Evolutionary conservation across 2,113 vertebrate genomes (phyloP).

Genomic region (Melanostigma gelatinosum): DNA sequence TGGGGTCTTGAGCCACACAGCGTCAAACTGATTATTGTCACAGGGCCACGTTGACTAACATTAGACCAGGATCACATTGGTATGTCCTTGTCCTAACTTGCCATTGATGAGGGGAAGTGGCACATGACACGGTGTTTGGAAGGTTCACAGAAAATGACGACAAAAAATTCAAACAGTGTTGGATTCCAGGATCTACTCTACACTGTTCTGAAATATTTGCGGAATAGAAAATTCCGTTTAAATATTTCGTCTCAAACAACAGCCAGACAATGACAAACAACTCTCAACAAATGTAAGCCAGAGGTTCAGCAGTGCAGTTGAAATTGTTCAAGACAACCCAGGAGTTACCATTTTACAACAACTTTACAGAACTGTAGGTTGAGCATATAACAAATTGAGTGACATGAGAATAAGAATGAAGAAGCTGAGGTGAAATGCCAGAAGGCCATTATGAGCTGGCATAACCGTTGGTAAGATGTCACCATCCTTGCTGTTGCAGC

Average conservation of each 20-base stretch:
- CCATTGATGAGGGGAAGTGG: slow-evolving; percentile 33
- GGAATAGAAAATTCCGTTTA: slow-evolving; percentile 8
- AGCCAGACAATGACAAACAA: slow-evolving; percentile 21
- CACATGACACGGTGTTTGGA: slow-evolving; percentile 38
- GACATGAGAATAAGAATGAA: not conserved
- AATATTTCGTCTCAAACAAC: slow-evolving; percentile 55
- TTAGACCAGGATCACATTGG: slow-evolving; percentile 25
- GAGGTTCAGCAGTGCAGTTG: not conserved
- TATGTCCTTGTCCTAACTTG: slow-evolving; percentile 41
- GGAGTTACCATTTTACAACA: not conserved
- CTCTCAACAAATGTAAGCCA: not conserved
- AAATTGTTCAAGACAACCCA: not conserved
- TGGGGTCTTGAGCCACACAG: slow-evolving; percentile 7
- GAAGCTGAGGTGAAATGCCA: not conserved
- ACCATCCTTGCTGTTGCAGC: not conserved
- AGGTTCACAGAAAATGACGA: slow-evolving; percentile 45
- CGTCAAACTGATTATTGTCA: slow-evolving; percentile 41
- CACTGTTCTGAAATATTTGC: slow-evolving; percentile 28
- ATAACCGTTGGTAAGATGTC: not conserved
- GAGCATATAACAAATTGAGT: not conserved
- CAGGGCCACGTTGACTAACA: slow-evolving; percentile 26
- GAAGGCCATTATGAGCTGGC: not conserved
- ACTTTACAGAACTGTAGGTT: not conserved
- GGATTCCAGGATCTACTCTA: slow-evolving; percentile 26
- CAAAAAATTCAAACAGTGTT: slow-evolving; percentile 8